Conservation (phyloP, 1,140 invertebrate genomes). For the Contarinia nasturtii region DNA sequence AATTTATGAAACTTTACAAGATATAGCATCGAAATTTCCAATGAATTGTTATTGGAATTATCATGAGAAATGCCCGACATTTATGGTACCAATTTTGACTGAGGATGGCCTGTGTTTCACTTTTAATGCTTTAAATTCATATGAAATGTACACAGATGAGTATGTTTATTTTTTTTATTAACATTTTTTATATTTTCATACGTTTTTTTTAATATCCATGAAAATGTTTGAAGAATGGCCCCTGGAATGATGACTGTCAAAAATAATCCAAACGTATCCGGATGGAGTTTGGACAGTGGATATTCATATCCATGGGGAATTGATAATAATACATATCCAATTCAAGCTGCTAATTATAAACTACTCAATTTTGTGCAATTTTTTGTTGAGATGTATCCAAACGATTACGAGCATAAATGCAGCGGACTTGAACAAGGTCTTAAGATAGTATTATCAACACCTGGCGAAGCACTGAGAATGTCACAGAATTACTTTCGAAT, state of each 20-base stretch:
- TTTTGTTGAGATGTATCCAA: background rate
- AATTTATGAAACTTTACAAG: background rate
- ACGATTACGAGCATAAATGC: background rate
- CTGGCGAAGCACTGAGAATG: background rate
- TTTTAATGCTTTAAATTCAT: background rate
- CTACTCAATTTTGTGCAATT: background rate
- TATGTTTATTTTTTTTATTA: background rate
- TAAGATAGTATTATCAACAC: background rate
- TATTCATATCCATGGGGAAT: background rate
- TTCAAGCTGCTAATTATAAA: background rate
- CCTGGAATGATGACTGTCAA: background rate
- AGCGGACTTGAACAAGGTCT: background rate
- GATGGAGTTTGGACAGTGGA: background rate
- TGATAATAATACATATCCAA: background rate
- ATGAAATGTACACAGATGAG: background rate
- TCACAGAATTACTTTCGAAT: background rate
- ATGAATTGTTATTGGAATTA: background rate
- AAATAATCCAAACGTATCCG: background rate
- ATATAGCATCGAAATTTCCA: background rate
- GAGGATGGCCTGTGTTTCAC: background rate
- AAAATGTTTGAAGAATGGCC: background rate
- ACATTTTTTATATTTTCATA: no score
- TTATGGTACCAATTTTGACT: background rate
- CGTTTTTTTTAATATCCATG: no score
- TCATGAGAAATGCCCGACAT: no score